Evolutionary conservation across 2,888 invertebrate genomes (phyloP).

Genomic region (Dorcus parallelipipedus): DNA sequence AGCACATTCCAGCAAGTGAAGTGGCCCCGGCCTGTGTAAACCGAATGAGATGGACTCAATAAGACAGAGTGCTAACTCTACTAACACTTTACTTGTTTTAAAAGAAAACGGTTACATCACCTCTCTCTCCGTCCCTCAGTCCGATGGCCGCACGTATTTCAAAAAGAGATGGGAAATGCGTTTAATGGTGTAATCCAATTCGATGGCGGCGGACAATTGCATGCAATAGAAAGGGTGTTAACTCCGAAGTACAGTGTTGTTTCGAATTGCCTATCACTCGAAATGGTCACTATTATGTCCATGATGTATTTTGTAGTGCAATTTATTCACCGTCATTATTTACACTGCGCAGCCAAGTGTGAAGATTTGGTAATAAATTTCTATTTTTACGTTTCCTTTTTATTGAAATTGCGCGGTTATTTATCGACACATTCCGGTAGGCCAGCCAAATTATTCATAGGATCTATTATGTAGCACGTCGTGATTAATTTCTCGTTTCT

Average conservation of each 20-base stretch:
- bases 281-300: conserved; percentile 28
- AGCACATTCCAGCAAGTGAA: conserved; percentile 28
- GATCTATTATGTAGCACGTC: no score
- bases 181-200: conserved; percentile 21
- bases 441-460: conserved; percentile 9
- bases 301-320: conserved; percentile 22
- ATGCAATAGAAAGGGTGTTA: conserved; percentile 30
- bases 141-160: neutral
- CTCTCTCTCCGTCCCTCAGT: neutral
- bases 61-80: conserved; percentile 44
- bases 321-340: conserved; percentile 18
- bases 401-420: conserved; percentile 27
- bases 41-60: conserved; percentile 43
- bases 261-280: conserved; percentile 30
- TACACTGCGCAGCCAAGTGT: conserved; percentile 33
- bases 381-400: conserved; percentile 40
- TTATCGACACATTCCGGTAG: conserved; percentile 25
- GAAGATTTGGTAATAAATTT: conserved; percentile 37
- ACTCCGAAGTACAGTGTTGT: conserved; percentile 29
- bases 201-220: conserved; percentile 23
- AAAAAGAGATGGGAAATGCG: conserved; percentile 7
- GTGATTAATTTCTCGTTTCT: no score
- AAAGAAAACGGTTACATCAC: conserved; percentile 15
- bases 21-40: conserved; percentile 37
- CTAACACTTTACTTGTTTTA: conserved; percentile 27